A percentile compares a stretch with the other conserved stretches of the same genome.
These are phyloP conservation scores for Trissonchulus sp. DNA, from an alignment of 2,888 invertebrate genomes.

Conservation along the genomic window DNA sequence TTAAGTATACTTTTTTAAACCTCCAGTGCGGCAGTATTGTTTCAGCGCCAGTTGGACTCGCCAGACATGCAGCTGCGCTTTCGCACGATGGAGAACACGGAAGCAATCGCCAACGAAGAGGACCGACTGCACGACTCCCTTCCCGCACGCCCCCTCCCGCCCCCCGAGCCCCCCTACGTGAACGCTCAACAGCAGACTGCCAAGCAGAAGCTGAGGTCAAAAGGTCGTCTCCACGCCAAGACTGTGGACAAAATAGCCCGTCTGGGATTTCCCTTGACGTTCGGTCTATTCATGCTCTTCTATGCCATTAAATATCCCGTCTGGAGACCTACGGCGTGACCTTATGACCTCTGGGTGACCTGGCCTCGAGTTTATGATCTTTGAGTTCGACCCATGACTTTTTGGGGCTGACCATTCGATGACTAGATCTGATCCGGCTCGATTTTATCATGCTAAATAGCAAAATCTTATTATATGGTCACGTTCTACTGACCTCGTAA, in stretches of 20 bases:
- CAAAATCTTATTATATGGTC: too few species aligned
- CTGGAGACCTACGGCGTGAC: too few species aligned
- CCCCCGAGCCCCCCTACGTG: background rate
- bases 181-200: background rate
- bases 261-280: background rate
- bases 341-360: too few species aligned
- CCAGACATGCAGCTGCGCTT: background rate
- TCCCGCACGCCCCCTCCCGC: background rate
- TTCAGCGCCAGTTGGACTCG: background rate
- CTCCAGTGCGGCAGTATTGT: too few species aligned
- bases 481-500: too few species aligned
- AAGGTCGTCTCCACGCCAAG: background rate
- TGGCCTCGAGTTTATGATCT: too few species aligned
- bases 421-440: too few species aligned
- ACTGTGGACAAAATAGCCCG: conserved; percentile 14
- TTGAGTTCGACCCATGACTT: too few species aligned
- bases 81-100: background rate
- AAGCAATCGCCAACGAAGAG: background rate
- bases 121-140: background rate
- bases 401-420: too few species aligned
- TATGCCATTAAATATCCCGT: conserved; percentile 16
- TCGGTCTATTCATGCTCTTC: conserved; percentile 3
- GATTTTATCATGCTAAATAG: too few species aligned
- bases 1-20: too few species aligned
- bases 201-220: conserved; percentile 1